These are phyloP conservation scores for Hepsetus odoe DNA, from an alignment of 2,113 vertebrate species.

Conservation along the genomic window DNA sequence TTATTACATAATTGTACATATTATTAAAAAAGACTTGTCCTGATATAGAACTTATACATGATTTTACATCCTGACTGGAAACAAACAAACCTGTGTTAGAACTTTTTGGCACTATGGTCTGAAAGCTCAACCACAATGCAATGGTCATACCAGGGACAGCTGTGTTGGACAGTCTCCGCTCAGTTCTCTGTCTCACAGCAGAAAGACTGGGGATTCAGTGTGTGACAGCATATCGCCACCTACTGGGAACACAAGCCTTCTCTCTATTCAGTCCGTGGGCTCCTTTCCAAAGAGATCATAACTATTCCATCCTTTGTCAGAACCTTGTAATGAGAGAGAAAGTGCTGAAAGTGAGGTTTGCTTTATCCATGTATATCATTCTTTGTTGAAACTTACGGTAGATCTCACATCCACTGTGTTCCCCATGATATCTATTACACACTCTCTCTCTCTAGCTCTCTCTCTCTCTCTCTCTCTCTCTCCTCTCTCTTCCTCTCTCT, in stretches of 20 bases:
- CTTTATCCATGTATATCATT: neutral
- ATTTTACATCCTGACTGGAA: no score
- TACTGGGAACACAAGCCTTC: conserved; percentile 7
- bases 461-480: conserved; percentile 34
- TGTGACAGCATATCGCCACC: conserved; percentile 11
- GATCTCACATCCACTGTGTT: neutral
- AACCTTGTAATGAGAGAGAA: neutral
- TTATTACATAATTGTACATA: no score
- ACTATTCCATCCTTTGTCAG: neutral
- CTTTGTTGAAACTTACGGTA: no score
- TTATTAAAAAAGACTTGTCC: no score
- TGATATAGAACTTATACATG: no score
- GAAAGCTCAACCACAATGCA: no score
- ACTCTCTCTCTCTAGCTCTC: conserved; percentile 54
- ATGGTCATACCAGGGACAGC: neutral
- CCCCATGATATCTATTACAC: conserved; percentile 38
- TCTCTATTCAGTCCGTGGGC: neutral
- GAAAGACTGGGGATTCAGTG: neutral
- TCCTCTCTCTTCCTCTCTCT: conserved; percentile 28
- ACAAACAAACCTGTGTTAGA: no score
- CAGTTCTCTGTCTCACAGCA: neutral
- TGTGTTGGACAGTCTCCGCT: neutral
- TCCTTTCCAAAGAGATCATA: neutral
- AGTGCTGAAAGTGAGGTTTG: neutral
- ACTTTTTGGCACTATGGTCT: no score